Evolutionary conservation across 2,113 vertebrate genomes (phyloP).

Genomic region (Genyomyrus donnyi): DNA sequence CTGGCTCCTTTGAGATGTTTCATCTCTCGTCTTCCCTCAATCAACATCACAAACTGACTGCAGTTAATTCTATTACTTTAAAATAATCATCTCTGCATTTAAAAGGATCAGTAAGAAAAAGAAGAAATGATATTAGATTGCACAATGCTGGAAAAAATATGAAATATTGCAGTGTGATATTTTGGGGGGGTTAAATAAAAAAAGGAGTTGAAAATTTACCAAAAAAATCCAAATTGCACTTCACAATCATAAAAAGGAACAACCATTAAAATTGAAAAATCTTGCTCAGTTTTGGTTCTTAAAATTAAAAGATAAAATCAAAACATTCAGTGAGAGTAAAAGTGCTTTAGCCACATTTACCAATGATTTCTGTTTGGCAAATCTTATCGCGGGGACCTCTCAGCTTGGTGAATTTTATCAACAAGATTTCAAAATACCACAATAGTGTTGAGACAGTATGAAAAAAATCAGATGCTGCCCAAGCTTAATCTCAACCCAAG

Average conservation of each 20-base stretch:
- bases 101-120: neutral
- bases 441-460: neutral
- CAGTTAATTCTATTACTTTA: neutral
- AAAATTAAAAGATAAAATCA: neutral
- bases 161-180: no score
- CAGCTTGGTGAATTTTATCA: neutral
- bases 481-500: neutral
- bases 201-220: neutral
- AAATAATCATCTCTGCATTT: neutral
- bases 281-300: neutral
- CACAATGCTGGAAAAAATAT: neutral
- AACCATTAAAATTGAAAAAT: neutral
- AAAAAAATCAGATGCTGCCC: neutral
- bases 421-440: neutral
- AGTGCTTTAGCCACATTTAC: neutral
- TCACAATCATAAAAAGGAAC: neutral
- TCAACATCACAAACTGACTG: neutral
- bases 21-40: neutral
- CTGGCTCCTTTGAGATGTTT: neutral
- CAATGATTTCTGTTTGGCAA: neutral
- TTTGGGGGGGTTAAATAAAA: neutral
- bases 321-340: neutral
- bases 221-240: neutral
- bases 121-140: neutral
- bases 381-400: neutral